These are phyloP conservation scores for Spilarctia lutea DNA, from an alignment of 2,888 invertebrate genomes.

Conservation along the genomic window DNA sequence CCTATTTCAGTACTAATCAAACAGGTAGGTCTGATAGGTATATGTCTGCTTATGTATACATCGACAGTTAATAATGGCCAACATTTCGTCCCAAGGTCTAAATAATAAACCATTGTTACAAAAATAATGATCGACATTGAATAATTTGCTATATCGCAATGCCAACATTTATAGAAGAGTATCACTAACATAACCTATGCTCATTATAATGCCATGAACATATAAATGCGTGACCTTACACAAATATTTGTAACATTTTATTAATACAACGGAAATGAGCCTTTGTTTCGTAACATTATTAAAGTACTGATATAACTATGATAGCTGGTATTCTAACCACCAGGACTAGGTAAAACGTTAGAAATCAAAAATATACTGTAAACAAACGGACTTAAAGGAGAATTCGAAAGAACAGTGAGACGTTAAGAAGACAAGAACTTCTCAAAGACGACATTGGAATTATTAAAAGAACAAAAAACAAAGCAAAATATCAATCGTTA, in stretches of 20 bases:
- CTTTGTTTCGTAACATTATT: constrained; percentile 6
- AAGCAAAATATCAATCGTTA: too few relatives aligned
- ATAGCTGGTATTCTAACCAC: neutral
- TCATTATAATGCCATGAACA: constrained; percentile 12
- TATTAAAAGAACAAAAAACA: too few relatives aligned
- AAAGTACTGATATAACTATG: neutral
- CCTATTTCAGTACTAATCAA: neutral
- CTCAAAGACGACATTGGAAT: too few relatives aligned
- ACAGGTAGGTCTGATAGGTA: neutral
- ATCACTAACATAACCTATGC: neutral
- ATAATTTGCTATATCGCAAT: constrained; percentile 14
- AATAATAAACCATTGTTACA: constrained; percentile 31
- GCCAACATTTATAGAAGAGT: constrained; percentile 3
- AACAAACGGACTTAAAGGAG: neutral
- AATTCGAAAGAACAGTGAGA: neutral
- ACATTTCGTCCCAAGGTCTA: constrained; percentile 41
- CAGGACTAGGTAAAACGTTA: neutral
- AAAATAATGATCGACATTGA: constrained; percentile 27
- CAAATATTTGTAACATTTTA: constrained; percentile 9
- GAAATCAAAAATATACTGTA: too few relatives aligned
- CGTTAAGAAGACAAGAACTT: too few relatives aligned
- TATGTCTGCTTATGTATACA: neutral
- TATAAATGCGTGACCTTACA: constrained; percentile 14
- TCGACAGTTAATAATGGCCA: constrained; percentile 26
- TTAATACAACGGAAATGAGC: constrained; percentile 9